phyloP scores from a whole-genome alignment of 2,888 invertebrate species.

The Cephus runcator region DNA sequence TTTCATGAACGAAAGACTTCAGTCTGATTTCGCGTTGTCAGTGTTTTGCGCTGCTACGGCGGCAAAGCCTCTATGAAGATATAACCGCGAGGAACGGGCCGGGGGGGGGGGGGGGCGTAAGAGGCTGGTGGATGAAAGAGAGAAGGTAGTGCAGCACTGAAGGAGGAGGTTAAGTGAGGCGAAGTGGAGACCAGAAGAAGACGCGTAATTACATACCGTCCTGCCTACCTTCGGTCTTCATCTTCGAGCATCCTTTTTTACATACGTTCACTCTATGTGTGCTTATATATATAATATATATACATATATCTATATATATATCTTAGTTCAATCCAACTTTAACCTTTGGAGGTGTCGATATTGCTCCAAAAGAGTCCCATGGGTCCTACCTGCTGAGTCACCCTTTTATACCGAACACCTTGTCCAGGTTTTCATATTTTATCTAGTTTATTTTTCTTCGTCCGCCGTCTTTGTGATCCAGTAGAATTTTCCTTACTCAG shows the following conservation, averaged over 20 bases:
- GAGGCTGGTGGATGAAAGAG: conserved; percentile 6
- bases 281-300: background rate
- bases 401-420: background rate
- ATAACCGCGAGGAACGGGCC: conserved; percentile 13
- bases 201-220: conserved; percentile 22
- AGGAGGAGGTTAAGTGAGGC: conserved; percentile 4
- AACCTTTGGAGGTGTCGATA: background rate
- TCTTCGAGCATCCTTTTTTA: background rate
- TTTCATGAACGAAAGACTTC: background rate
- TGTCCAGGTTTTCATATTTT: background rate
- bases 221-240: conserved; percentile 11
- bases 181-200: conserved; percentile 17
- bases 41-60: too few species aligned
- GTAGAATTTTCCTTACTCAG: background rate
- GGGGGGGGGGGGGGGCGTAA: background rate
- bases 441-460: background rate
- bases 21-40: background rate
- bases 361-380: background rate
- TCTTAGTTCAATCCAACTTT: background rate
- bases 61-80: conserved; percentile 7
- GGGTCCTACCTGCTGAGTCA: background rate
- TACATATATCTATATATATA: background rate
- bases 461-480: background rate
- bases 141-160: background rate
- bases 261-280: background rate